A percentile compares a stretch with the other conserved stretches of the same genome.
Evolutionary conservation across 2,797 vertebrate species (phyloP).

Genomic region (Rhinophrynus dorsalis): DNA sequence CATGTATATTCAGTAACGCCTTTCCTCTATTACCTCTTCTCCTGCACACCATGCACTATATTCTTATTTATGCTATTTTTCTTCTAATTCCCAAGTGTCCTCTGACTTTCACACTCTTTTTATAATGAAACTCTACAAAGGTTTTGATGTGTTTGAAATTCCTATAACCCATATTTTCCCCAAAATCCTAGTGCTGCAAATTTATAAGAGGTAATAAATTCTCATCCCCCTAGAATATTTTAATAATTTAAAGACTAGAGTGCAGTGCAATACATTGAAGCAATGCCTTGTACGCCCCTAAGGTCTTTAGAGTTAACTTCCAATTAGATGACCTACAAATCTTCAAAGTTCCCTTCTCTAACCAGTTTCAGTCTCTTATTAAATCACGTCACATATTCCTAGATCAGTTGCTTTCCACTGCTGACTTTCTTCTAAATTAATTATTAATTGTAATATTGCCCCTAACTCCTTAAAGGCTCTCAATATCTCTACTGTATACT

Average conservation of each 20-base stretch:
- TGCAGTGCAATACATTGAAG: no score
- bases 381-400: not conserved
- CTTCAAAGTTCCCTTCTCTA: not conserved
- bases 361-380: not conserved
- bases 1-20: not conserved
- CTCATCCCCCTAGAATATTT: no score
- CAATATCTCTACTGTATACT: conserved; percentile 1
- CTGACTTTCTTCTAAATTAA: conserved; percentile 3
- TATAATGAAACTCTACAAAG: not conserved
- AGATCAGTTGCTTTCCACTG: not conserved
- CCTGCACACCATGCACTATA: no score
- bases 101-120: not conserved
- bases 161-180: no score
- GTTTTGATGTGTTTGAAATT: no score
- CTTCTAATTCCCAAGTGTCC: not conserved
- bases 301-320: no score
- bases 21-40: no score
- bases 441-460: conserved; percentile 27
- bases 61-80: no score
- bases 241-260: no score
- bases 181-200: no score
- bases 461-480: not conserved
- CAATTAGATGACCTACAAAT: not conserved
- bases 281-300: no score
- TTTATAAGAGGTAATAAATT: no score